A percentile compares a stretch with the other conserved stretches of the same genome.
phyloP scores from a whole-genome alignment of 1,140 invertebrate genomes.

The Papilio helenus region DNA sequence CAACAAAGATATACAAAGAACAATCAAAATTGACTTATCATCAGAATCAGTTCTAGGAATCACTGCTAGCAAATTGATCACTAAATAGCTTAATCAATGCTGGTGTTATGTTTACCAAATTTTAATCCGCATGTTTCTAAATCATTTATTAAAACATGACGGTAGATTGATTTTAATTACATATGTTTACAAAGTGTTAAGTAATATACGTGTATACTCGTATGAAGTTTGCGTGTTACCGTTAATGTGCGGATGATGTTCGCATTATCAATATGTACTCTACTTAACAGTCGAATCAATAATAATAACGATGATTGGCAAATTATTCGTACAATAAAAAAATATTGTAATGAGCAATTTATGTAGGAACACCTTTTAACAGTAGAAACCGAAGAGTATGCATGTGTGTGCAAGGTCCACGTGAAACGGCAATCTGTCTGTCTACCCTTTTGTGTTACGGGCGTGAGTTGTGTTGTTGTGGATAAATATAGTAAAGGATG shows the following conservation, averaged over 20 bases:
- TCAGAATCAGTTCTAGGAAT: not conserved
- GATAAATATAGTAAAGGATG: no score
- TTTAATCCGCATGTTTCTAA: not conserved
- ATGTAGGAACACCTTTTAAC: no score
- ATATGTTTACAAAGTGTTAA: not conserved
- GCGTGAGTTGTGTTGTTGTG: no score
- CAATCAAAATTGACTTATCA: not conserved
- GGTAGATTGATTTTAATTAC: not conserved
- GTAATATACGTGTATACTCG: not conserved
- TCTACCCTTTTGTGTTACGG: no score
- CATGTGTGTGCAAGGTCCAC: no score
- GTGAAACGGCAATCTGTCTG: no score
- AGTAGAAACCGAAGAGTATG: no score
- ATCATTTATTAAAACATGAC: not conserved
- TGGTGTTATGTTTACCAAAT: not conserved
- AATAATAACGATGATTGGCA: not conserved
- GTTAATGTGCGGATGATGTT: slow-evolving; percentile 20
- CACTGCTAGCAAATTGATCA: not conserved
- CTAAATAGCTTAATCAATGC: not conserved
- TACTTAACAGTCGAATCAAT: not conserved
- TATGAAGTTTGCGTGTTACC: not conserved
- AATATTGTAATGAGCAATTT: not conserved
- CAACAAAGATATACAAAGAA: not conserved
- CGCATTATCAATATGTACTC: not conserved
- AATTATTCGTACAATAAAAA: not conserved